Evolutionary conservation across 2,888 invertebrate genomes (phyloP), one percentile per base, ranked within the genome.

Genomic region (Linnaemya tessellans): DNA sequence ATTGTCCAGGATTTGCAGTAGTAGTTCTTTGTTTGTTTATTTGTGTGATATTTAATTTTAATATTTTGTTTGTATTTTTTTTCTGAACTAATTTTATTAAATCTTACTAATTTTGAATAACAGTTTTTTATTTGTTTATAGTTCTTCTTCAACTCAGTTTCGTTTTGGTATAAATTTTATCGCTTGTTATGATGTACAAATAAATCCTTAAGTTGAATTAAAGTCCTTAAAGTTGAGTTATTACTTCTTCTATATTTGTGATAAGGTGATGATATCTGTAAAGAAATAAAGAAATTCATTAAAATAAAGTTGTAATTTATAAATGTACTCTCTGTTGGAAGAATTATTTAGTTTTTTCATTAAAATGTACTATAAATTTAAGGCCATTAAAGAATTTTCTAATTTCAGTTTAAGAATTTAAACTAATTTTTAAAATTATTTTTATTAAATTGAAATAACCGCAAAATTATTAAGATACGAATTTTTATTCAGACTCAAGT

Each of bases 251-350:
- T 87, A 86, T 62, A 87, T 86, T 73, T 79, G 87, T 79, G 87
- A 87, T 82, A 86, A 75, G 83, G 87, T 86, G 82, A 88, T 84
- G 84, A 87, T 87, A 86, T 88, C 88, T 88, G 87, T 9, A 88
- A 87, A 13, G 46, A 84, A 62, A 84, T 18, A 77, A 30, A 78
- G 43, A 30, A 60, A 38, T 22, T 38, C n/a, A 35, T 20, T 0
- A 30, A 49, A 35, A 46, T 11, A 65, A 30, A 30, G 30, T 30
- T 30, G 5, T 30, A 30, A 5, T 30, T 30, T 5, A n/a, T n/a
- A 30, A 30, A 30, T 30, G 5, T 30, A 30, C 2, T 30, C 30
- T 2, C 5, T 30, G 5, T 30, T 30, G 30, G 30, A 3, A 30
- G 30, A n/a, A n/a, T n/a, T n/a, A n/a, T n/a, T n/a, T n/a, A n/a